Evolutionary conservation across 1,140 invertebrate genomes (phyloP), one percentile per base, ranked within the genome.

Genomic region (Camponotus vicinus): DNA sequence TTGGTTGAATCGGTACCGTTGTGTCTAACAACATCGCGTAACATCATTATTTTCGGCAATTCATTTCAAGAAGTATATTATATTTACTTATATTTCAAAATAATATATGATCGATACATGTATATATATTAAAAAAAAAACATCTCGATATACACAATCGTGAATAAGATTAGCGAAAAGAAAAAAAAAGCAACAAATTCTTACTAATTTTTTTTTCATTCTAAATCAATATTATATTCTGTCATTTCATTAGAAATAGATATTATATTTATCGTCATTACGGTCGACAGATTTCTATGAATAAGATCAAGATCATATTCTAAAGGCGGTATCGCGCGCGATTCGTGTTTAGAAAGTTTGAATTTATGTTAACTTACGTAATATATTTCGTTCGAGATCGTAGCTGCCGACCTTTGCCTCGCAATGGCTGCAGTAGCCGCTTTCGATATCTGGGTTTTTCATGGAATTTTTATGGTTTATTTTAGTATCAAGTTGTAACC

Each of bases 331-430:
- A 52, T 55, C 15, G 45, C 27, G 45, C 27, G 45, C 49, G 37
- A 42, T 52, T 52, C 37, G 52, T 42, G 69, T 83, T 83, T 83
- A 83, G 79, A 83, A 83, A 83, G 79, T 75, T 83, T 42, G 57
- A 13, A 83, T 73, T 83, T 83, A 73, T 75, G 57, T 55, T 21
- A 63, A 63, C 69, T 83, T 83, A 37, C 79, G 69, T 83, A 83
- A 83, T 83, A 55, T 70, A 69, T 70, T 70, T 34, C 79, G 69
- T 83, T 49, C 66, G 37, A 21, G 49, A 79, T 66, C 77, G 21
- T 49, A 37, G 52, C 11, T 21, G 57, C 1, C 61, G 78, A 73
- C 69, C 69, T 83, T 73, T 83, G 32, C 18, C 55, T 75, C 69
- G 27, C n/a, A 27, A 37, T 45, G 27, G 49, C 66, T 37, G 77